These are phyloP conservation scores for Drosophila athabasca DNA, from an alignment of 1,140 invertebrate genomes.

Conservation along the genomic window DNA sequence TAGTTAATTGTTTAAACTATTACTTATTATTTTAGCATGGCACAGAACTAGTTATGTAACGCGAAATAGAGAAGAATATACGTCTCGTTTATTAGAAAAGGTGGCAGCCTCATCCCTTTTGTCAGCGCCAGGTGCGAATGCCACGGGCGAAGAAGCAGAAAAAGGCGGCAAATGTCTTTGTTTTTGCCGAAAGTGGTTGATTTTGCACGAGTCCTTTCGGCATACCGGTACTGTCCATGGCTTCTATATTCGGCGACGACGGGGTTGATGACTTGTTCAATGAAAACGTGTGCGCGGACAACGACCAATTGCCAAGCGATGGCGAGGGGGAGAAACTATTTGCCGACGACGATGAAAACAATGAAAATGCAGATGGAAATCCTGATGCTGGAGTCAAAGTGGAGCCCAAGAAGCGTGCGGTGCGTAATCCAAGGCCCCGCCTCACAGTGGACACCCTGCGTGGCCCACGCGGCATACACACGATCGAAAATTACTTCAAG, in stretches of 20 bases:
- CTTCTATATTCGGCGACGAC: constrained; percentile 78
- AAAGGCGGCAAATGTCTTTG: constrained; percentile 69
- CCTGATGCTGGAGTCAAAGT: constrained; percentile 45
- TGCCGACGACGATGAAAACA: constrained; percentile 59
- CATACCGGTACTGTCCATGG: constrained; percentile 39
- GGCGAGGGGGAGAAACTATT: constrained; percentile 68
- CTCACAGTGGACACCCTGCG: constrained; percentile 89
- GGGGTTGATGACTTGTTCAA: constrained; percentile 76
- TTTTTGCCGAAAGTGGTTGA: constrained; percentile 20
- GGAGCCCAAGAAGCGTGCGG: constrained; percentile 85
- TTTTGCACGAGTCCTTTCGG: background rate
- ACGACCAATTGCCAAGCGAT: constrained; percentile 70
- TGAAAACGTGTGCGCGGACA: constrained; percentile 54
- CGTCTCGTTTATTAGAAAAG: background rate
- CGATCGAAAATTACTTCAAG: constrained; percentile 91
- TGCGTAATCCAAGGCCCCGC: constrained; percentile 88
- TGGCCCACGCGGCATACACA: constrained; percentile 90
- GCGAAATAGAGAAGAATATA: constrained; percentile 28
- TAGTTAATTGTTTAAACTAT: background rate
- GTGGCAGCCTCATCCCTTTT: constrained; percentile 41
- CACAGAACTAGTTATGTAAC: constrained; percentile 56
- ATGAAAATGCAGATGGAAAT: constrained; percentile 33
- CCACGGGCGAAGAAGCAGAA: constrained; percentile 55
- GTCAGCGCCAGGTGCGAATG: constrained; percentile 39
- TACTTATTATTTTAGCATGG: too few relatives aligned